A percentile compares a stretch with the other conserved stretches of the same genome.
phyloP scores from a whole-genome alignment of 2,888 invertebrate species.

The Byasa hedistus region DNA sequence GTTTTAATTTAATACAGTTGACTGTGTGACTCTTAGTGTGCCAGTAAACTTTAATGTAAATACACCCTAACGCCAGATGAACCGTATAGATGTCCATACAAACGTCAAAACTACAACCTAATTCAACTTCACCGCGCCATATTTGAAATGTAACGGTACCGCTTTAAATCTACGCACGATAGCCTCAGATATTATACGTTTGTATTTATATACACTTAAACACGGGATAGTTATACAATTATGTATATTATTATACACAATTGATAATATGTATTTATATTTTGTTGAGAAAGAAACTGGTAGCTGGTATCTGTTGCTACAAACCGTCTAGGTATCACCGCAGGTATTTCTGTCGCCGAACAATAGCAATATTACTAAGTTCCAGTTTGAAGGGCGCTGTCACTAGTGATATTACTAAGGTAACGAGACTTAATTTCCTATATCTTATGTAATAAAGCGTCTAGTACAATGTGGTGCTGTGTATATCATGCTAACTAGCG shows the following conservation, averaged over 20 bases:
- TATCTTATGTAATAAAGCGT: no score
- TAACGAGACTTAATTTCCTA: no score
- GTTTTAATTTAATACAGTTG: background rate
- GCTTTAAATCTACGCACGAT: constrained; percentile 24
- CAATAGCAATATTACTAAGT: no score
- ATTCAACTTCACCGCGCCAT: constrained; percentile 23
- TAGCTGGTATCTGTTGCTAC: no score
- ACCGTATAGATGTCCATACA: constrained; percentile 29
- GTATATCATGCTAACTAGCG: no score
- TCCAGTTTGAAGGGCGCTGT: no score
- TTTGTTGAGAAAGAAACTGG: no score
- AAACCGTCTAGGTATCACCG: no score
- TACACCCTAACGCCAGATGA: constrained; percentile 17
- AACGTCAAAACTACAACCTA: constrained; percentile 25
- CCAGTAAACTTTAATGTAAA: background rate
- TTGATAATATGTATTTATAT: no score
- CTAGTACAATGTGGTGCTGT: no score
- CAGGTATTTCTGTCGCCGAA: no score
- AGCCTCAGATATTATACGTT: constrained; percentile 7
- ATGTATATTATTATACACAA: background rate
- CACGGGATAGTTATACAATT: background rate
- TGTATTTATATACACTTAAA: background rate
- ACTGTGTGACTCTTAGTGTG: background rate
- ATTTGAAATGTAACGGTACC: constrained; percentile 28
- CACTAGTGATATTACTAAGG: no score